Evolutionary conservation across 2,797 vertebrate genomes (phyloP), one percentile per base, ranked within the genome.

Genomic region (Hydrolagus colliei): DNA sequence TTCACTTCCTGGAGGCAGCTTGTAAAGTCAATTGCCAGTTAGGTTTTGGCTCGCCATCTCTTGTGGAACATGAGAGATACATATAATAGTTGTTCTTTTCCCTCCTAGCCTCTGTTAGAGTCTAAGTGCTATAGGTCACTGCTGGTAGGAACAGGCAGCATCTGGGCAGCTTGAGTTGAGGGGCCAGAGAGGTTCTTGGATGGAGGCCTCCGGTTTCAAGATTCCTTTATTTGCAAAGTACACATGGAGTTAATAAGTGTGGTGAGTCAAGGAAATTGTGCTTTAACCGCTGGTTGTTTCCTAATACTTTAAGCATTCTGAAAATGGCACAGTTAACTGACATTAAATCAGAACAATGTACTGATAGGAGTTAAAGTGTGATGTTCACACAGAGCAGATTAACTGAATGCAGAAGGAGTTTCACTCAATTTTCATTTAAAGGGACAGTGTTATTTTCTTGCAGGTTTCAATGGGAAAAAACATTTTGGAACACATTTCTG

Each of bases 201-300:
- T 41, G 14, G 79, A 68, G 63, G 79, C 65, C 79, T 84, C 65
- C 22, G 79, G 79, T 84, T 84, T 84, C 79, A 84, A 84, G 18
- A 11, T 52, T 68, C 27, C 59, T 59, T 76, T 52, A 35, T 84
- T 84, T 84, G 35, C 41, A 52, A 84, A 84, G 79, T 84, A 18
- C 79, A 84, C 79, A 84, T 84, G 79, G 65, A 71, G 63, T 68
- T 82, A 82, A 82, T 82, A 82, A 82, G 27, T 62, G 67, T 67
- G 78, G 78, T 62, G 62, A 82, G 79, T 84, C 65, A 68, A 84
- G 65, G 79, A 84, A 84, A 84, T 84, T 84, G 79, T 41, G 18
- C 63, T 71, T 84, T 84, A 84, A 84, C 27, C 71, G 32, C 79
- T 18, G 41, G 65, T 20, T 84, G 68, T 84, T 84, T 84, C 65